A percentile compares a stretch with the other conserved stretches of the same genome.
Conservation (phyloP, 1,140 invertebrate species). For the Drosophila arizonae region DNA sequence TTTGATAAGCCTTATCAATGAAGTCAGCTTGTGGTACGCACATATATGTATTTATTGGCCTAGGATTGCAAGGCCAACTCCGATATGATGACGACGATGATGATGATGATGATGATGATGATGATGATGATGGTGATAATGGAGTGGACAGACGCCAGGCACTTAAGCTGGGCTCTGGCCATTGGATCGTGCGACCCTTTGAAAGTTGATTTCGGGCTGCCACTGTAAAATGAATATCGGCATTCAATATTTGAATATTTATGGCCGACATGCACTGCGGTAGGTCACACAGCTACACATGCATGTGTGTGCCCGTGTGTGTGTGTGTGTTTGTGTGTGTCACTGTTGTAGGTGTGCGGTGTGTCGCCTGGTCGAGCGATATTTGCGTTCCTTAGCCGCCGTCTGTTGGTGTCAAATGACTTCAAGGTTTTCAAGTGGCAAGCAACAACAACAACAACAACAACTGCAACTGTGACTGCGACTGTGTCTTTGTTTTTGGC, state of each 20-base stretch:
- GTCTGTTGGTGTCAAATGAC: constrained; percentile 67
- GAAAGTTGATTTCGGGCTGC: constrained; percentile 53
- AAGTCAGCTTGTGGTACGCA: not conserved
- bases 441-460: constrained; percentile 4
- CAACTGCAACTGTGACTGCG: not conserved
- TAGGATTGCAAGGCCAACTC: not conserved
- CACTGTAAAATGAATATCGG: constrained; percentile 68
- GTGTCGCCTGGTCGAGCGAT: constrained; percentile 55
- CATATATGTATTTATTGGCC: not conserved
- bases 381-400: not conserved
- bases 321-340: constrained; percentile 5
- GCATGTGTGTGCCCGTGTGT: not conserved
- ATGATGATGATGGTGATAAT: constrained; percentile 33
- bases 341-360: constrained; percentile 51
- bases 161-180: constrained; percentile 43
- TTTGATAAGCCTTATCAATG: constrained; percentile 20
- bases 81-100: constrained; percentile 18
- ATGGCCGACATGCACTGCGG: constrained; percentile 57
- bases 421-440: constrained; percentile 44
- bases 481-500: not conserved
- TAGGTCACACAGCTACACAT: constrained; percentile 41
- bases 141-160: constrained; percentile 33
- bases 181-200: constrained; percentile 19
- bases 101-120: constrained; percentile 20
- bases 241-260: constrained; percentile 58